Conservation (phyloP, 2,113 vertebrate species). For the Romanogobio albipinnatus region DNA sequence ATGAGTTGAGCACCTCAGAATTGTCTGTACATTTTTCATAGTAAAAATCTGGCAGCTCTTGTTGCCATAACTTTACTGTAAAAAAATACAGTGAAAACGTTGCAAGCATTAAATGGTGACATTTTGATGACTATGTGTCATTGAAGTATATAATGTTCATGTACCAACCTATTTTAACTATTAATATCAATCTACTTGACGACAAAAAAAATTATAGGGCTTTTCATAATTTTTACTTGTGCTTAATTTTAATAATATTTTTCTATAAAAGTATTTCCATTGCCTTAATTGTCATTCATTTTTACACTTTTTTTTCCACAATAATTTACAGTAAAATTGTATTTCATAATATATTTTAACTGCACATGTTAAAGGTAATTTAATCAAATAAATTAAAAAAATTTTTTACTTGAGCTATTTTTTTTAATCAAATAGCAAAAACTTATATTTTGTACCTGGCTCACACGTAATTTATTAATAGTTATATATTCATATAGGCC, state of each 20-base stretch:
- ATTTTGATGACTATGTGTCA: background rate
- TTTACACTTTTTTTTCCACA: background rate
- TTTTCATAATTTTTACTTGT: background rate
- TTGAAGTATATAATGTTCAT: background rate
- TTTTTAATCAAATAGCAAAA: too few relatives aligned
- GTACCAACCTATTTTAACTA: background rate
- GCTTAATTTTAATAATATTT: background rate
- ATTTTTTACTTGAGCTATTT: background rate
- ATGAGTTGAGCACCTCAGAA: background rate
- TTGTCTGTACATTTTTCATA: background rate
- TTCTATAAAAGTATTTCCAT: background rate
- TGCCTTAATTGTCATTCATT: background rate
- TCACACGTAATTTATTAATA: background rate
- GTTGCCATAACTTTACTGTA: background rate
- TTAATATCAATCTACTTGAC: background rate
- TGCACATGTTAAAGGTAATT: background rate
- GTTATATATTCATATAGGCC: background rate
- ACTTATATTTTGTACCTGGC: background rate
- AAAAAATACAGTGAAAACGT: too few relatives aligned
- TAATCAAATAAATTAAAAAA: background rate
- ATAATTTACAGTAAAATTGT: background rate
- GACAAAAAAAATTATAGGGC: too few relatives aligned
- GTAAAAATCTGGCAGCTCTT: background rate
- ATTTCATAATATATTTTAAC: background rate
- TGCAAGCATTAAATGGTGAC: background rate